Conservation (phyloP, 2,797 vertebrate species). For the Sebastiscus tertius region DNA sequence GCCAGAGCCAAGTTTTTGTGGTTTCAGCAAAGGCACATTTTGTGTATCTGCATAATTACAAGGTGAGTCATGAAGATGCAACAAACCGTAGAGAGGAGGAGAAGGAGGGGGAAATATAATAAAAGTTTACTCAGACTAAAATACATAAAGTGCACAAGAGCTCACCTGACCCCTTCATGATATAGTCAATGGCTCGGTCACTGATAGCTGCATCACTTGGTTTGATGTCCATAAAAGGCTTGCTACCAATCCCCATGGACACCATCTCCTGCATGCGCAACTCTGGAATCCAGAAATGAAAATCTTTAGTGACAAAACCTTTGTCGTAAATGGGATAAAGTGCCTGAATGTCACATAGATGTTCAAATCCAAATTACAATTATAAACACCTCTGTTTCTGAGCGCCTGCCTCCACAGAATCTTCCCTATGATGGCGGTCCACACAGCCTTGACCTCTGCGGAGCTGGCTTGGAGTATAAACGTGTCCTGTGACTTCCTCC, state of each 20-base stretch:
- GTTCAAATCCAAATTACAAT: not conserved
- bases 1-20: not conserved
- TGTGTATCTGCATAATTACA: not conserved
- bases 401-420: constrained; percentile 90
- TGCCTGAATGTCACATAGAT: not conserved
- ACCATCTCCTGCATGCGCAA: constrained; percentile 89
- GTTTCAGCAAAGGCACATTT: not conserved
- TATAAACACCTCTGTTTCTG: constrained; percentile 84
- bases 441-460: constrained; percentile 83
- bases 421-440: constrained; percentile 86
- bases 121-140: not conserved
- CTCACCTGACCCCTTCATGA: constrained; percentile 85
- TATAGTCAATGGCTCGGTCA: constrained; percentile 84
- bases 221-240: constrained; percentile 89
- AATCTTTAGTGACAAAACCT: not conserved
- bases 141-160: not conserved
- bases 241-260: constrained; percentile 89
- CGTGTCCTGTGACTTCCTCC: constrained; percentile 89
- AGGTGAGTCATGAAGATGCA: not conserved
- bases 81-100: not conserved
- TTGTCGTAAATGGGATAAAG: not conserved
- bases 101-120: not conserved
- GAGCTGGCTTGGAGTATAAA: constrained; percentile 88
- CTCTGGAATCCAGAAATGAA: constrained; percentile 67
- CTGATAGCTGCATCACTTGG: constrained; percentile 87